A percentile compares a stretch with the other conserved stretches of the same genome.
These are phyloP conservation scores for Neria commutata DNA, from an alignment of 2,888 invertebrate genomes.

Conservation along the genomic window DNA sequence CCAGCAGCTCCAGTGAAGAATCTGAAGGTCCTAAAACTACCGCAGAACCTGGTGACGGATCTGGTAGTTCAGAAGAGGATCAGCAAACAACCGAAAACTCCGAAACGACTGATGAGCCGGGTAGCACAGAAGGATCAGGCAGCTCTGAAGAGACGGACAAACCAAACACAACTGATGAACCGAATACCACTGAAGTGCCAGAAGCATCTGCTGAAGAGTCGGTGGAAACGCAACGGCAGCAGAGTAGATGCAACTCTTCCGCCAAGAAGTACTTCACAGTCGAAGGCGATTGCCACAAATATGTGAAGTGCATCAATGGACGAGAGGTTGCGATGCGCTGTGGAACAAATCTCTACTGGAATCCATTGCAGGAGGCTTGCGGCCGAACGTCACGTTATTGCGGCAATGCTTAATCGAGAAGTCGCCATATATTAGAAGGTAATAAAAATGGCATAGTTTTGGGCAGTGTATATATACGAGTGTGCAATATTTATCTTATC, in stretches of 20 bases:
- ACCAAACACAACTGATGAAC: neutral
- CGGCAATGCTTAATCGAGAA: constrained; percentile 9
- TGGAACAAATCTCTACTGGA: constrained; percentile 21
- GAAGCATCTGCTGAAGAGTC: neutral
- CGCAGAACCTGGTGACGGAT: too few species aligned
- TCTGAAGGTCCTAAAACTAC: too few species aligned
- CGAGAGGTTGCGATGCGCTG: constrained; percentile 12
- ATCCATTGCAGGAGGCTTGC: constrained; percentile 21
- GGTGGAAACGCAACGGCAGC: neutral
- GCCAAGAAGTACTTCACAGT: constrained; percentile 25
- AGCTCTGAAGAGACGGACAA: too few species aligned
- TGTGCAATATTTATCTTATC: too few species aligned
- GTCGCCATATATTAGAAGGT: too few species aligned
- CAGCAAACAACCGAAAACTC: too few species aligned
- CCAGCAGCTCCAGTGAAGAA: neutral
- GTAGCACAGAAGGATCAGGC: too few species aligned
- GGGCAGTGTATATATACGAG: too few species aligned
- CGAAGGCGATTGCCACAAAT: constrained; percentile 31
- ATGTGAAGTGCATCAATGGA: constrained; percentile 36
- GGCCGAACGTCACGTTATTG: constrained; percentile 19
- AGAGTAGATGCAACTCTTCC: constrained; percentile 15
- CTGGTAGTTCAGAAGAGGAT: too few species aligned
- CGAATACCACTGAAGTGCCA: neutral
- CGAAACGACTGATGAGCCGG: too few species aligned
- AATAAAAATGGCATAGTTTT: too few species aligned